phyloP scores from a whole-genome alignment of 2,797 vertebrate species.

The Ctenosaura bakeri region DNA sequence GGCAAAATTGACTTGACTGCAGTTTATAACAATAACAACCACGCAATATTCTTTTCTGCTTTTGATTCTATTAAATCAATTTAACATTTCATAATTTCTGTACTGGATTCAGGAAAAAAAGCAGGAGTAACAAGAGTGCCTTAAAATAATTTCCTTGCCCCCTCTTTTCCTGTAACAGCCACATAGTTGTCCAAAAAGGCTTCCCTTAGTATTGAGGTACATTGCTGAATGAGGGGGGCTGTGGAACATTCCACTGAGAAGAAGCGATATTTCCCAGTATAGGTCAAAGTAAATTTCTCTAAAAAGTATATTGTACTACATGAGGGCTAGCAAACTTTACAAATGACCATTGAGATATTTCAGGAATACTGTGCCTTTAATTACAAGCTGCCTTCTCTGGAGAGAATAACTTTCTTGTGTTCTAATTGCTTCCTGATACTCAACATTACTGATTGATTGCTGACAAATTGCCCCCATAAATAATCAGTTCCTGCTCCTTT shows the following conservation, averaged over 20 bases:
- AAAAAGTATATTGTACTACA: not conserved
- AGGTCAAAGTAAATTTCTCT: not conserved
- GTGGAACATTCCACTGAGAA: not conserved
- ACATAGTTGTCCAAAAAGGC: not conserved
- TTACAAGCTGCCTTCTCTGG: not conserved
- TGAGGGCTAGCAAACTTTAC: not conserved
- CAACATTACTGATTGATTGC: not conserved
- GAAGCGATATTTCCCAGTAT: not conserved
- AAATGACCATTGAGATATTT: not conserved
- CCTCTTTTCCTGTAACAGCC: not conserved
- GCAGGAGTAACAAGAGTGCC: not conserved
- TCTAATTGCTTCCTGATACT: not conserved
- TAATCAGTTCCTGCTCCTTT: not conserved
- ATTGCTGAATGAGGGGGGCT: not conserved
- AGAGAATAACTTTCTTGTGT: not conserved
- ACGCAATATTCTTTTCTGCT: not conserved
- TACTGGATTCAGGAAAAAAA: not conserved
- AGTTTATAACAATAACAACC: too few species aligned
- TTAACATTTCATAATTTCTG: not conserved
- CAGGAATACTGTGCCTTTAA: not conserved
- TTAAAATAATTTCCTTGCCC: not conserved
- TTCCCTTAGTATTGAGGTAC: not conserved
- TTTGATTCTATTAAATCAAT: not conserved
- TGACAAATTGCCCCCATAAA: not conserved
- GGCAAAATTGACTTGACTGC: too few species aligned